A percentile compares a stretch with the other conserved stretches of the same genome.
Evolutionary conservation across 1,140 invertebrate species (phyloP).

Genomic region (Lucilia cuprina): DNA sequence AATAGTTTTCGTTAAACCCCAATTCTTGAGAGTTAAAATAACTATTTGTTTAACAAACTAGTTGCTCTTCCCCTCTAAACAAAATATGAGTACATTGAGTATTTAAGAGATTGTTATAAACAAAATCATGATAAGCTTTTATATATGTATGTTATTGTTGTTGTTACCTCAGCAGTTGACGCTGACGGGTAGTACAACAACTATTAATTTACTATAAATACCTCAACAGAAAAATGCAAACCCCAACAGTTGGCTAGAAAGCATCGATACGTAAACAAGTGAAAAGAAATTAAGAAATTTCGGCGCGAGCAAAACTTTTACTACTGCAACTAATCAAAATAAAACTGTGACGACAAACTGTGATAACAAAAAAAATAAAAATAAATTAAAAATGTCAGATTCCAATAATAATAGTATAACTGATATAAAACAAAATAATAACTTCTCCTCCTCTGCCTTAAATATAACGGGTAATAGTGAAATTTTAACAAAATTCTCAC

Average conservation of each 20-base stretch:
- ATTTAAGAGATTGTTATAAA: neutral
- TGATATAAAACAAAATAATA: neutral
- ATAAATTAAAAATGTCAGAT: neutral
- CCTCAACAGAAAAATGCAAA: neutral
- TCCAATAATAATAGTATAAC: neutral
- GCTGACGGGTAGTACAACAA: neutral
- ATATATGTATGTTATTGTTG: neutral
- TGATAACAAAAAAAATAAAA: neutral
- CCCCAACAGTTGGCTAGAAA: slow-evolving; percentile 1
- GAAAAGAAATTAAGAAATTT: neutral
- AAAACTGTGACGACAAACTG: neutral
- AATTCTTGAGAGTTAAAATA: too few species aligned
- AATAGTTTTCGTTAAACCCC: too few species aligned
- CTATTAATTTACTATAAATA: slow-evolving; percentile 5
- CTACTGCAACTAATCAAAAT: neutral
- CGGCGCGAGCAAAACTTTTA: neutral
- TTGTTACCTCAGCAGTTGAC: neutral
- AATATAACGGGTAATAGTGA: neutral
- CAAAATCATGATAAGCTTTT: neutral
- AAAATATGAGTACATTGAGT: neutral
- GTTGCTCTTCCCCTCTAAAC: neutral
- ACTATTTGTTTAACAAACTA: too few species aligned
- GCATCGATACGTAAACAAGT: neutral
- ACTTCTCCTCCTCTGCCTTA: neutral
- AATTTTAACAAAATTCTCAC: slow-evolving; percentile 32